Evolutionary conservation across 2,888 invertebrate genomes (phyloP), one percentile per base, ranked within the genome.

Genomic region (Therioaphis trifolii): DNA sequence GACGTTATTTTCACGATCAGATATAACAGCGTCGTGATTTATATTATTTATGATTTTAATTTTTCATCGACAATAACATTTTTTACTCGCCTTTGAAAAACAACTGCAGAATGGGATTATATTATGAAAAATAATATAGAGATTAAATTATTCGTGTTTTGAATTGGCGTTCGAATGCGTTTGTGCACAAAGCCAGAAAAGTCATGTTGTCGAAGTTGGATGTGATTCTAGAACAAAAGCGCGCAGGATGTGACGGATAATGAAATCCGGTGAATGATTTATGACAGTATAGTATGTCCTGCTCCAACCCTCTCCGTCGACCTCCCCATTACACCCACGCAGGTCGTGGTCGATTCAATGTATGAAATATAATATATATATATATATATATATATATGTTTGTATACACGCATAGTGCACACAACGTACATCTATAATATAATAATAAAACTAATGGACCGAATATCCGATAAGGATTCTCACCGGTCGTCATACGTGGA

Each of bases 391-490:
- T 49, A 29, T 72, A 66, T 14, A 68, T 43, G 21, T 2, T n/a
- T 2, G 12, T 12, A 15, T 15, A 29, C 12, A 29, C 68, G 21
- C 18, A n/a, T n/a, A n/a, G n/a, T n/a, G n/a, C n/a, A 14, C 21
- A 75, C 58, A 55, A 58, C 40, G 5, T n/a, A 40, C 12, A 2
- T 27, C 11, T 52, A 71, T 46, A 71, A 27, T 71, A 72, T 80
- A 72, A 82, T 74, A 74, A 82, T 74, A 82, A 82, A 82, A 72
- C 72, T 74, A 82, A 82, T 82, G 82, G 72, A 82, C 82, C 82
- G 82, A 82, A 82, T 66, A 82, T 82, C 82, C 82, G 82, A 82
- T 82, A 82, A 74, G 49, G 35, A 74, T 74, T 82, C 72, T 82
- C 82, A 66, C 74, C 82, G 74, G 61, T 82, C 72, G 72, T 49